Evolutionary conservation across 2,797 vertebrate genomes (phyloP), one percentile per base, ranked within the genome.

Genomic region (Enteromius fasciolatus): DNA sequence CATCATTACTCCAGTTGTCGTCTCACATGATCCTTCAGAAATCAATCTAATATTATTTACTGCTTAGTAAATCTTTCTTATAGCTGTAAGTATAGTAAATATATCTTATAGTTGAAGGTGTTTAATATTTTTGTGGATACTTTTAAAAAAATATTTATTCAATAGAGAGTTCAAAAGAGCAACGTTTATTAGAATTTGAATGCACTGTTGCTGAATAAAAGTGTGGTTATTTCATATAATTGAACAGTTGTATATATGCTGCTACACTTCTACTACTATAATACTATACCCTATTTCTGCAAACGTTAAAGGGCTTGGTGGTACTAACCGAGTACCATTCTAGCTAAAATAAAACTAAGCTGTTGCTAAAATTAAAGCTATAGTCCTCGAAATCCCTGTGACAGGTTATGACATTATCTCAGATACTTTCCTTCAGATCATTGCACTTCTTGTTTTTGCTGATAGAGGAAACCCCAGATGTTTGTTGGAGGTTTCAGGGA

Each of bases 401-500:
- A 25, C 15, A 3, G 10, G 41, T 75, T 17, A 18, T 59, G 50
- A 54, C 20, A 23, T 41, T 75, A 39, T 73, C 31, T n/a, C n/a
- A n/a, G n/a, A n/a, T n/a, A n/a, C 41, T 73, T 63, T 50, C 41
- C 25, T 63, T 74, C 28, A 64, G 36, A 54, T 75, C 44, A 75
- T 31, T 57, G 15, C 25, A n/a, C 74, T 44, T 82, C 28, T 66
- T 80, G 48, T 67, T 64, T 85, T 84, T 39, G 50, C 25, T 75
- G 14, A 63, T 68, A 46, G 59, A 72, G 69, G 41, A 76, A 87
- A 67, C 84, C 50, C 52, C 54, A 59, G 85, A 82, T 83, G 84
- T 81, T 85, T 80, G 82, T 83, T 82, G 54, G 44, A 78, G 84
- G 82, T 83, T 78, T 28, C 75, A 85, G 76, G 88, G 84, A 88